Evolutionary conservation across 2,113 vertebrate species (phyloP).

Genomic region (Callocephalon fimbriatum): DNA sequence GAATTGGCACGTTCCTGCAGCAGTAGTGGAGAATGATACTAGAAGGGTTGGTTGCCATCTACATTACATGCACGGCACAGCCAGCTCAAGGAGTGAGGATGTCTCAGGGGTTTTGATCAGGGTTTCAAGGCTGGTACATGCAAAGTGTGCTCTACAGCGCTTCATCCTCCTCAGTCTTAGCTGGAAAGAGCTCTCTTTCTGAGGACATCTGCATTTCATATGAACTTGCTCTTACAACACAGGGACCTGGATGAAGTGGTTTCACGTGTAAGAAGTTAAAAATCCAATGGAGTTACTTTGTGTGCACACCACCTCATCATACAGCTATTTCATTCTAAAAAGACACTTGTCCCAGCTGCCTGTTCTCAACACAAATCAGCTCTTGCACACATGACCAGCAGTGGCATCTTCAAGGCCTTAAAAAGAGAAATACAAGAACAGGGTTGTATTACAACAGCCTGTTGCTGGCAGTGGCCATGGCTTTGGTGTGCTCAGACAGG

Average conservation of each 20-base stretch:
- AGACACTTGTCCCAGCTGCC: not conserved
- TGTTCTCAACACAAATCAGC: not conserved
- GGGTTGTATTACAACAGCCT: not conserved
- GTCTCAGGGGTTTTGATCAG: not conserved
- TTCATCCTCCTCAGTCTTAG: not conserved
- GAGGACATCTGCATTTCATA: not conserved
- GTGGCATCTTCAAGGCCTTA: not conserved
- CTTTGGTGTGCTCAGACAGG: not conserved
- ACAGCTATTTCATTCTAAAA: not conserved
- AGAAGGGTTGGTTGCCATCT: not conserved
- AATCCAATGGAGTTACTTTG: not conserved
- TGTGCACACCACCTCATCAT: rapidly evolving
- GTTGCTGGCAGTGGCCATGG: not conserved
- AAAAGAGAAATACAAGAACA: not conserved
- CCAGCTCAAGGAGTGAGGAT: not conserved
- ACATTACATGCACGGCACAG: rapidly evolving
- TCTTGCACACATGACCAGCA: not conserved
- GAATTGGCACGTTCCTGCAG: not conserved
- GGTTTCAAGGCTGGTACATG: not conserved
- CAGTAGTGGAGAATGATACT: not conserved
- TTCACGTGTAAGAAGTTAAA: not conserved
- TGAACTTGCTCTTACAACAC: not conserved
- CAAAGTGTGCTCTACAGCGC: rapidly evolving
- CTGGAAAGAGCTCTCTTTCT: not conserved
- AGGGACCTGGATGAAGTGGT: not conserved